Conservation (phyloP, 2,797 vertebrate genomes). For the Danio tinwini region DNA sequence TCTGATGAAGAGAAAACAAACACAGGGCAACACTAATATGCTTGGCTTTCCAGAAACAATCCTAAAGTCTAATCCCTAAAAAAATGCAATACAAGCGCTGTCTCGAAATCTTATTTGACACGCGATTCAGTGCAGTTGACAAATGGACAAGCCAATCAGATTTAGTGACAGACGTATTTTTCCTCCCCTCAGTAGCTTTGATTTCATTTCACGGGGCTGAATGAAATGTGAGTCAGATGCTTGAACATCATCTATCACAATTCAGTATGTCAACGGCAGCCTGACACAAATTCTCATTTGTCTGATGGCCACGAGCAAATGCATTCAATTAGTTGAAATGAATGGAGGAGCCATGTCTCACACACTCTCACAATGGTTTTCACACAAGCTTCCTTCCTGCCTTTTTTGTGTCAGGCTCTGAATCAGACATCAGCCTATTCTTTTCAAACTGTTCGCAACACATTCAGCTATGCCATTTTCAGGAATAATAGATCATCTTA, state of each 20-base stretch:
- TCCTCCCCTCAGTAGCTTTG: conserved; percentile 49
- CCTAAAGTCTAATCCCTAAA: conserved; percentile 22
- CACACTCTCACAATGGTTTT: conserved; percentile 6
- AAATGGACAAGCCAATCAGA: conserved; percentile 38
- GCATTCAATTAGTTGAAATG: conserved; percentile 49
- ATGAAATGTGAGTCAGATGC: conserved; percentile 52
- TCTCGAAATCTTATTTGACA: conserved; percentile 35
- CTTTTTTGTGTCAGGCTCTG: neutral
- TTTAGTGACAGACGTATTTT: conserved; percentile 39
- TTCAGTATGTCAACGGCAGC: conserved; percentile 42
- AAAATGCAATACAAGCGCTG: conserved; percentile 30
- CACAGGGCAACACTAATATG: neutral
- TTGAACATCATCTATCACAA: conserved; percentile 55
- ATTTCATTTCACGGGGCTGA: conserved; percentile 47
- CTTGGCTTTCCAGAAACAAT: conserved; percentile 19
- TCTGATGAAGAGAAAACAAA: conserved; percentile 67
- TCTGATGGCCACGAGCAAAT: conserved; percentile 53
- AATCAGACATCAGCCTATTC: conserved; percentile 17
- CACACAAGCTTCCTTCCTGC: conserved; percentile 57
- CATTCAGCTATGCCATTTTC: neutral
- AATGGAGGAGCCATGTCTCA: conserved; percentile 33
- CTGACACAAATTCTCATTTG: conserved; percentile 53
- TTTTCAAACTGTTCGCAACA: conserved; percentile 68
- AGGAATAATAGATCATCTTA: neutral
- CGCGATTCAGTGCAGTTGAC: conserved; percentile 23